Percentiles rank a stretch among this genome's conserved stretches.
Conservation (phyloP, 2,888 invertebrate genomes). For the Leptinotarsa haldemani region DNA sequence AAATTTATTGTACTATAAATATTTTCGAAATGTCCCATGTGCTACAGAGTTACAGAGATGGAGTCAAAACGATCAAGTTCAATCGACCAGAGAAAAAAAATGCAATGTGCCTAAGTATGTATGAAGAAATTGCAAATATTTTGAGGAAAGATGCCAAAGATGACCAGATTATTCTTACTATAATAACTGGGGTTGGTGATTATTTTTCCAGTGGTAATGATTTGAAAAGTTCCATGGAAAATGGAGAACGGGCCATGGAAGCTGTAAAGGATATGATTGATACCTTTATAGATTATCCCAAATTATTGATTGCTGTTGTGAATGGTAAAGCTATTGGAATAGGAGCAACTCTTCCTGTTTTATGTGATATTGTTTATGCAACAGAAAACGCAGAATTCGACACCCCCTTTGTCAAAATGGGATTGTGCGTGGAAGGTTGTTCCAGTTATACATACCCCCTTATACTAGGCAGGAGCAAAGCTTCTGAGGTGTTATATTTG, state of each 20-base stretch:
- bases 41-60: constrained; percentile 58
- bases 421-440: constrained; percentile 88
- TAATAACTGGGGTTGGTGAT: constrained; percentile 83
- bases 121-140: constrained; percentile 72
- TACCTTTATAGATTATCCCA: constrained; percentile 87
- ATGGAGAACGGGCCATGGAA: constrained; percentile 27
- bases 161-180: constrained; percentile 75
- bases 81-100: constrained; percentile 86
- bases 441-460: constrained; percentile 87
- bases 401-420: constrained; percentile 88
- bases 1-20: too few species aligned
- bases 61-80: constrained; percentile 73
- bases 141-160: constrained; percentile 78
- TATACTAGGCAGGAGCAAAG: constrained; percentile 86
- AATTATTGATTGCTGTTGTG: constrained; percentile 86
- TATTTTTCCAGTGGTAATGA: constrained; percentile 92
- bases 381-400: constrained; percentile 87
- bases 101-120: constrained; percentile 79
- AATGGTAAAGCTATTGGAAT: constrained; percentile 97
- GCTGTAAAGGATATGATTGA: constrained; percentile 70
- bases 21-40: constrained; percentile 23
- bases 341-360: constrained; percentile 82
- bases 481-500: constrained; percentile 67
- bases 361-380: constrained; percentile 91
- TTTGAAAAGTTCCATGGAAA: constrained; percentile 57